These are phyloP conservation scores for Actias luna DNA, from an alignment of 2,888 invertebrate genomes.

Conservation along the genomic window DNA sequence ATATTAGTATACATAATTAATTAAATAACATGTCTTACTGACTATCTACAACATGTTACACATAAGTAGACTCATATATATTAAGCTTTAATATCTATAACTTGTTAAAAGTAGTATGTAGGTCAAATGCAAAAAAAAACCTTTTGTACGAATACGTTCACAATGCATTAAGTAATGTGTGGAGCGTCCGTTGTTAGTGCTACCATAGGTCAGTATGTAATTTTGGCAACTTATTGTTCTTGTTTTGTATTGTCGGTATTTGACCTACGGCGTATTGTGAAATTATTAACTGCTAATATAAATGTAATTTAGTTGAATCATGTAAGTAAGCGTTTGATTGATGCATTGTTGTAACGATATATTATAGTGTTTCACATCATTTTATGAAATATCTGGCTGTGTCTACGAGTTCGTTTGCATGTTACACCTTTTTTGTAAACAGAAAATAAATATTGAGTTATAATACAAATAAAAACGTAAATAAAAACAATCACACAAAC, in stretches of 20 bases:
- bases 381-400: neutral
- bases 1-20: too few species aligned
- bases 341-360: neutral
- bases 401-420: too few species aligned
- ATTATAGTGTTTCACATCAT: neutral
- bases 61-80: neutral
- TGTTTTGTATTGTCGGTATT: conserved; percentile 14
- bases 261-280: conserved; percentile 18
- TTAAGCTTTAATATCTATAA: conserved; percentile 22
- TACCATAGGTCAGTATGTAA: neutral
- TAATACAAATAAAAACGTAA: too few species aligned
- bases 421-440: too few species aligned
- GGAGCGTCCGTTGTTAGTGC: conserved; percentile 16
- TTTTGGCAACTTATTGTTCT: conserved; percentile 24
- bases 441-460: too few species aligned
- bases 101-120: conserved; percentile 30
- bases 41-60: neutral
- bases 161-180: conserved; percentile 40
- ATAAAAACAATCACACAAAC: too few species aligned
- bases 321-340: neutral
- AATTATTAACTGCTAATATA: conserved; percentile 13
- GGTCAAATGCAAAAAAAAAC: conserved; percentile 42
- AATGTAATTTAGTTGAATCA: neutral
- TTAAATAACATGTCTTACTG: neutral
- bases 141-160: conserved; percentile 42